Base-by-base conservation (phyloP, 2,113 vertebrate species). In the Numenius arquata region DNA sequence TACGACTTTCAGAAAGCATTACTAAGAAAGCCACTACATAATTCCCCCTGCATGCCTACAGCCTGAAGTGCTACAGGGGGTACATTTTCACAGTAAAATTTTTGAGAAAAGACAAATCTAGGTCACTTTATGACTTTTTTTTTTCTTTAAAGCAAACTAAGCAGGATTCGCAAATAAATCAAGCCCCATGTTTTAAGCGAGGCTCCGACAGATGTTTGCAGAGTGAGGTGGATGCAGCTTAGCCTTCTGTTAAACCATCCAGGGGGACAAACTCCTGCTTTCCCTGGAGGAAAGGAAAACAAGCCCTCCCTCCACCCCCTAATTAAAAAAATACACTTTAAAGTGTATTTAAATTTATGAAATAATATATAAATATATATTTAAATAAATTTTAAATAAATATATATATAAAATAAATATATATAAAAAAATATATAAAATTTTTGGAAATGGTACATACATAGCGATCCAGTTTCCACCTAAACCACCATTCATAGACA, bases 401-500 rank as follows among this genome's bases (percentile, higher is more conserved):
- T n/a, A n/a, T n/a, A n/a, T n/a, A n/a, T n/a, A n/a, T n/a, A 17
- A 16, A 16, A 55, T 16, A 56, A 30, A 16, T 27, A 55, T 53
- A 58, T 30, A 30, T 30, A 55, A 9, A 63, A n/a, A n/a, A n/a
- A n/a, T n/a, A n/a, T n/a, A n/a, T n/a, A n/a, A n/a, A 32, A 66
- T 32, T 9, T 43, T 32, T 45, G 40, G 8, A 43, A 45, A 66
- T 32, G 41, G 32, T 43, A 66, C 63, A 43, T 66, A 66, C 63
- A 32, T 66, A 66, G 63, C 63, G 63, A 45, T 66, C 63, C 63
- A 66, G 7, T 41, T 66, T 66, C 63, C 63, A 66, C 63, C 63
- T 97, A 97, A 99, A 99, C 99, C 99, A 99, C 99, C 99, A 99
- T 91, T 99, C 99, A 56, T 99, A 99, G 81, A 99, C 97, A 91